Conservation (phyloP, 2,797 vertebrate species). For the Catharus ustulatus region DNA sequence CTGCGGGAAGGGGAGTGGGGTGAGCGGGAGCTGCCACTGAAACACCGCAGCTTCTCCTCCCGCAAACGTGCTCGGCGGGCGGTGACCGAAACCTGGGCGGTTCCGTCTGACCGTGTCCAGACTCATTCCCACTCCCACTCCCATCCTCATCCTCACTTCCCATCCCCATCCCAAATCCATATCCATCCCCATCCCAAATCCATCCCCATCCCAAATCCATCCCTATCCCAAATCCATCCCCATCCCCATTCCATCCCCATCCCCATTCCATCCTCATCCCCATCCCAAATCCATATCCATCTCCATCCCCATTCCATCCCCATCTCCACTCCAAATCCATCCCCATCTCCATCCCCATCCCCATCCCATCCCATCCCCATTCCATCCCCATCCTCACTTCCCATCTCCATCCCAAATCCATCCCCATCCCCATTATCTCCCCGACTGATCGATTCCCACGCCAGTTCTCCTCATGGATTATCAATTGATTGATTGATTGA, state of each 20-base stretch:
- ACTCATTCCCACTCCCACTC: background rate
- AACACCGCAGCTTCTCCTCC: background rate
- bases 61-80: background rate
- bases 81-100: background rate
- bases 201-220: too few species aligned
- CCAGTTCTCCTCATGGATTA: slow-evolving; percentile 2
- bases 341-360: too few species aligned
- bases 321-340: too few species aligned
- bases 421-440: background rate
- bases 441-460: background rate
- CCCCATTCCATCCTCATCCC: too few species aligned
- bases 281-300: too few species aligned
- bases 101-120: background rate
- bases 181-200: background rate
- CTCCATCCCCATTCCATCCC: too few species aligned
- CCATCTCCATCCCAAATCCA: too few species aligned
- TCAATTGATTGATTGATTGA: background rate
- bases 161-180: background rate
- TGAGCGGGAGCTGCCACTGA: background rate
- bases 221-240: too few species aligned
- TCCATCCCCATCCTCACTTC: too few species aligned
- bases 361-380: too few species aligned
- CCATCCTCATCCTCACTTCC: background rate
- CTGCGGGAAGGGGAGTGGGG: background rate
- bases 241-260: too few species aligned